phyloP scores from a whole-genome alignment of 2,113 vertebrate genomes.

The Neolamprologus longior region DNA sequence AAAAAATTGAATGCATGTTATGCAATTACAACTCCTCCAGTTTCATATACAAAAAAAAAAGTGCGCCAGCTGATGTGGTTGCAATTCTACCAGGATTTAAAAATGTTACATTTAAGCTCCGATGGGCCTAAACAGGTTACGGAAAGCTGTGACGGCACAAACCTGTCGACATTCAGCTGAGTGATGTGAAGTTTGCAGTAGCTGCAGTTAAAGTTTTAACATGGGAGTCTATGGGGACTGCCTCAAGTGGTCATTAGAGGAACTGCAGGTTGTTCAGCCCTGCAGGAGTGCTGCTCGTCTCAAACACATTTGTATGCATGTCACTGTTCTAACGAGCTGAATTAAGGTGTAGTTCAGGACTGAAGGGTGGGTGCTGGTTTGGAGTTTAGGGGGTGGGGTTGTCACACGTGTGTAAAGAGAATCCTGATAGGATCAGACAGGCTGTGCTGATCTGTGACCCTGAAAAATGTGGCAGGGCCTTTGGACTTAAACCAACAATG shows the following conservation, averaged over 20 bases:
- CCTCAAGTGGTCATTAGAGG: background rate
- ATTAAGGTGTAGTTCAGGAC: background rate
- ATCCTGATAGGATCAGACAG: conserved; percentile 58
- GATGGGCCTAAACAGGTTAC: accelerated
- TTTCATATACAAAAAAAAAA: background rate
- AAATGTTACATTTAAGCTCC: accelerated
- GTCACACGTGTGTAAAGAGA: background rate
- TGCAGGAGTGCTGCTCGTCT: background rate
- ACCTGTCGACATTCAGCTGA: accelerated
- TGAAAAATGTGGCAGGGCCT: conserved; percentile 60
- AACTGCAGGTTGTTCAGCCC: background rate
- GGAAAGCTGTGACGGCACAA: background rate
- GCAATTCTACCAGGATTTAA: accelerated
- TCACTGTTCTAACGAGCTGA: accelerated
- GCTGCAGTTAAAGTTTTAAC: accelerated
- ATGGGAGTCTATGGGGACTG: background rate
- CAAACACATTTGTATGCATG: accelerated
- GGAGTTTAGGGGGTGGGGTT: background rate
- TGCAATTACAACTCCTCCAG: accelerated
- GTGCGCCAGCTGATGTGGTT: accelerated
- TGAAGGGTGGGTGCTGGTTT: background rate
- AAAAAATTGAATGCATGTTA: accelerated
- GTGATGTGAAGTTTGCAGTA: background rate
- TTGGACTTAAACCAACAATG: conserved; percentile 67
- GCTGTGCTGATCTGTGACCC: conserved; percentile 61